Evolutionary conservation across 2,113 vertebrate genomes (phyloP).

Genomic region (Dicrurus megarhynchus): DNA sequence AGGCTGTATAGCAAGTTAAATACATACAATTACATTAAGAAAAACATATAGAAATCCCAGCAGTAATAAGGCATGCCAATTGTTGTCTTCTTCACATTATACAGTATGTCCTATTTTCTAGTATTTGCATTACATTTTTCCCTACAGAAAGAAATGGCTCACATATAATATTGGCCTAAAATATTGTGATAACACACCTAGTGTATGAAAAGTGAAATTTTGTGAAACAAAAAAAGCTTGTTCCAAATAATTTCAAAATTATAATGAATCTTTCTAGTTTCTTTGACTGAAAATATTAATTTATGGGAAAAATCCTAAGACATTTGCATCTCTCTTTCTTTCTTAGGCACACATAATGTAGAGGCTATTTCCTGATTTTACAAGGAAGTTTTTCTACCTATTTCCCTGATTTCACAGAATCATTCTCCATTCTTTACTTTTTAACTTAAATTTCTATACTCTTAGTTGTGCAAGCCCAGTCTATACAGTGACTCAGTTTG

Average conservation of each 20-base stretch:
- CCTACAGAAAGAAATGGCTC: not conserved
- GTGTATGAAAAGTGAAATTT: not conserved
- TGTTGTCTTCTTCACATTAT: not conserved
- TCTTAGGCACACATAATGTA: not conserved
- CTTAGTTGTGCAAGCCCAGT: not conserved
- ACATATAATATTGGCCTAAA: not conserved
- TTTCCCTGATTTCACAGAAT: not conserved
- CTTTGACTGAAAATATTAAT: not conserved
- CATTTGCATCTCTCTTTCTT: not conserved
- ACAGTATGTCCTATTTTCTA: not conserved
- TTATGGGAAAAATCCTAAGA: not conserved
- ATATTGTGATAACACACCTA: not conserved
- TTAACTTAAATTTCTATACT: not conserved
- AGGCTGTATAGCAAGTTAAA: not conserved
- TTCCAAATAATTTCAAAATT: not conserved
- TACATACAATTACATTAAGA: not conserved
- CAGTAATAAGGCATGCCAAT: not conserved
- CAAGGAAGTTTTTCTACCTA: not conserved
- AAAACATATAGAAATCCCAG: not conserved
- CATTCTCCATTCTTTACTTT: not conserved
- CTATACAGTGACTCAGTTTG: not conserved
- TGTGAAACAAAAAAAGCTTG: not conserved
- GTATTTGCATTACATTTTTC: not conserved
- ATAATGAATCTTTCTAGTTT: not conserved
- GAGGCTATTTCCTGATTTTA: not conserved